Conservation (phyloP, 2,888 invertebrate species). For the Synanthedon formicaeformis region DNA sequence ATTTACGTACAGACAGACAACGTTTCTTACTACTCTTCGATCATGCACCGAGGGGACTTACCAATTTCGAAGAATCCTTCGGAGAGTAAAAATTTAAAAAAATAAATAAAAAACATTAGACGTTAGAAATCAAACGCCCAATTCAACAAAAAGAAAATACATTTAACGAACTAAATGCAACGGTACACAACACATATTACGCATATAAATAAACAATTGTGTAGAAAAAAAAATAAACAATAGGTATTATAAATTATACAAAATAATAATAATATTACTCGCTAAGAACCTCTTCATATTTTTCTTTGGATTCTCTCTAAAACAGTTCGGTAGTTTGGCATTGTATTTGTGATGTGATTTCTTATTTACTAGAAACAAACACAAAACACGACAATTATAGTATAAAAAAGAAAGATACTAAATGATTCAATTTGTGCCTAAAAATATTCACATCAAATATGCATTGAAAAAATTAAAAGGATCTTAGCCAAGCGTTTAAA, state of each 20-base stretch:
- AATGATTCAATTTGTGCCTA: no score
- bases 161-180: not conserved
- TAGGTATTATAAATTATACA: no score
- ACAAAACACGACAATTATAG: conserved; percentile 2
- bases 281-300: not conserved
- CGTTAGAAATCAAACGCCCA: conserved; percentile 8
- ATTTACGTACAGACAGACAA: no score
- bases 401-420: conserved; percentile 1
- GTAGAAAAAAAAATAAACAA: no score
- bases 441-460: no score
- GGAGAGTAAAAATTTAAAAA: conserved; percentile 35
- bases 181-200: not conserved
- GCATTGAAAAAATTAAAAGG: no score
- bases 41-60: conserved; percentile 29
- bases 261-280: not conserved
- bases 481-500: no score
- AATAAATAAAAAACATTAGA: conserved; percentile 8
- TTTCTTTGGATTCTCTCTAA: not conserved
- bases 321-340: conserved; percentile 2
- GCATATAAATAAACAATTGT: not conserved
- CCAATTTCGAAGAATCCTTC: conserved; percentile 65
- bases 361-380: conserved; percentile 9
- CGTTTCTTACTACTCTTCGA: not conserved
- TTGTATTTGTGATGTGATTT: conserved; percentile 1
- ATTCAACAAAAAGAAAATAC: not conserved